Evolutionary conservation across 2,113 vertebrate species (phyloP).

Genomic region (Anthoscopus minutus): DNA sequence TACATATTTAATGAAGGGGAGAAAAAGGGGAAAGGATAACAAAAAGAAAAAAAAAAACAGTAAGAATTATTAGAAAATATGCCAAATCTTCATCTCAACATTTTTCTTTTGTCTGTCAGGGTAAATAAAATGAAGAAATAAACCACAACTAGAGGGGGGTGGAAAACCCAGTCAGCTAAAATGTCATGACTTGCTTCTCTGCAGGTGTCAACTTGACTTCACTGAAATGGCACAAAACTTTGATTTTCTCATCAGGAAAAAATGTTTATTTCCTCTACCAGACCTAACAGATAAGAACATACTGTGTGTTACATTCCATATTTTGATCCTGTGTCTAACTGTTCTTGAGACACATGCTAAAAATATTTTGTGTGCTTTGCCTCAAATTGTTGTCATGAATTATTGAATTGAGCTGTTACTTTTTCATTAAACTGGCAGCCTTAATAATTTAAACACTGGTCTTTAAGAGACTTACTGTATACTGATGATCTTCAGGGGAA

Average conservation of each 20-base stretch:
- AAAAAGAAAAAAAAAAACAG: not conserved
- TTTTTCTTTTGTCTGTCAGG: constrained; percentile 56
- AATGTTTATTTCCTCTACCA: constrained; percentile 49
- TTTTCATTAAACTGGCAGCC: constrained; percentile 17
- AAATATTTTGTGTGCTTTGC: constrained; percentile 44
- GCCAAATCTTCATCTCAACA: constrained; percentile 41
- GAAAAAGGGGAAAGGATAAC: not conserved
- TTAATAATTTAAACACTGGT: constrained; percentile 45
- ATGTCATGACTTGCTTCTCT: constrained; percentile 63
- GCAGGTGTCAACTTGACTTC: constrained; percentile 55
- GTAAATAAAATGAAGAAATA: constrained; percentile 55
- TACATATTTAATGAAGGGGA: not conserved
- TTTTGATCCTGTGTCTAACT: not conserved
- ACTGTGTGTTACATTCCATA: not conserved
- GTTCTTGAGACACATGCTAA: not conserved
- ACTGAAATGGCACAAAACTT: constrained; percentile 56
- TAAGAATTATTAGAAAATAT: not conserved
- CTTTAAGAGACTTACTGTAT: constrained; percentile 12
- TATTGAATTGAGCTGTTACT: constrained; percentile 31
- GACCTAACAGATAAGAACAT: constrained; percentile 35
- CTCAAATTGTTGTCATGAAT: constrained; percentile 40
- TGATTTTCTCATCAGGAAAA: constrained; percentile 67
- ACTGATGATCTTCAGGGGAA: not conserved
- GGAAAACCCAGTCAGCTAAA: constrained; percentile 26
- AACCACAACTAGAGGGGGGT: not conserved